Base-by-base conservation (phyloP, 2,888 invertebrate species). In the Hypena proboscidalis region DNA sequence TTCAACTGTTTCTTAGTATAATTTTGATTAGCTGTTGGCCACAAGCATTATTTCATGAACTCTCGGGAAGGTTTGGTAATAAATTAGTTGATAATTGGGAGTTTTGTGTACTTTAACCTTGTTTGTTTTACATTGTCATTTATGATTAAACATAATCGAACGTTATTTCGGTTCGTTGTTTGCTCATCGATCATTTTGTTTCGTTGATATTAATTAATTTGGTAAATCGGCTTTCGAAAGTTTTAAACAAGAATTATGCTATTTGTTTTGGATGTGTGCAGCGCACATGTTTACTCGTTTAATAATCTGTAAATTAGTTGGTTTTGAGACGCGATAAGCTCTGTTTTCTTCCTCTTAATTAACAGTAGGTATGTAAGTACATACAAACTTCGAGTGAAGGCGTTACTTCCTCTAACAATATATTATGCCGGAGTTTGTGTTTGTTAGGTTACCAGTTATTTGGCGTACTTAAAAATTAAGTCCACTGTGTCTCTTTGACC, bases 171-270 rank as follows among this genome's bases (percentile, higher is more conserved):
- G 37, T 32, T 32, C 38, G 25, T 37, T 32, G 20, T n/a, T n/a
- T n/a, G n/a, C n/a, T 33, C 37, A 51, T 61, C 51, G 38, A 61
- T 56, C 33, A 61, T 40, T 51, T 57, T 27, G 38, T 39, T 27
- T 46, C 23, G 45, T 52, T 34, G 31, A 49, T n/a, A n/a, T 38
- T 58, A 53, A 61, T 61, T 61, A 44, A 61, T 41, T 32, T 31
- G 31, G 35, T 22, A 41, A 45, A 43, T 46, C 14, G 30, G 10
- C 26, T 47, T 53, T 21, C 29, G 34, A 53, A 58, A 54, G 9
- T 59, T 54, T 57, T 42, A 41, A 8, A 32, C 22, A 32, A 39
- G 23, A 45, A 48, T 45, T 39, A 32, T 51, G 22, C 15, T 51
- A 44, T 42, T 51, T 44, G 40, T 37, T 37, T 39, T 6, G 11